Conservation (phyloP, 2,113 vertebrate genomes). For the Lagopus leucura region DNA sequence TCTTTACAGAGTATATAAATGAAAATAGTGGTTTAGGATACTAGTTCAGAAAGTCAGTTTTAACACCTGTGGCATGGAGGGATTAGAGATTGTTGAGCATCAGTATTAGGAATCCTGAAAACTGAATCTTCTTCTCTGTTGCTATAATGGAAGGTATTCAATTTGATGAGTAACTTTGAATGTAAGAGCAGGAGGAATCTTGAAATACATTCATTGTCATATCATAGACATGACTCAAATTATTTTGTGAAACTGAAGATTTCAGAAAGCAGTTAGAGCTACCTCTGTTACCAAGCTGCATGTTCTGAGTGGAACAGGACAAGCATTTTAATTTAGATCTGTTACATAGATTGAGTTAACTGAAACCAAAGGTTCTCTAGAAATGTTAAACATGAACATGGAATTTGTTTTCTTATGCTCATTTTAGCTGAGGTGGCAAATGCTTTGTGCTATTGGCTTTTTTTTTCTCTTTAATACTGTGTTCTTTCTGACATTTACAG, state of each 20-base stretch:
- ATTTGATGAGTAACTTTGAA: neutral
- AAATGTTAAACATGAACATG: neutral
- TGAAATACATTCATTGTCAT: neutral
- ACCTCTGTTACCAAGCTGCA: neutral
- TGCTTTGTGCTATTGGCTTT: neutral
- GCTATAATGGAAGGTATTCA: neutral
- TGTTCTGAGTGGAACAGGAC: neutral
- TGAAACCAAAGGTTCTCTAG: neutral
- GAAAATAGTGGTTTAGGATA: neutral
- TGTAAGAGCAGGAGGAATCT: neutral
- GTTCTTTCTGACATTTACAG: conserved; percentile 56
- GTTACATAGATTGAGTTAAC: neutral
- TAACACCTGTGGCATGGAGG: neutral
- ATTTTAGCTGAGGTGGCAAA: neutral
- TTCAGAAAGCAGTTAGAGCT: neutral
- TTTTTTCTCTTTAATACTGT: conserved; percentile 1
- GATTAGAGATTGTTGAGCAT: neutral
- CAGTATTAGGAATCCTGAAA: neutral
- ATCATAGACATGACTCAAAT: neutral
- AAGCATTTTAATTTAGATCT: neutral
- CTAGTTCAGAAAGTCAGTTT: neutral
- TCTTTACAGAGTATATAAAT: neutral
- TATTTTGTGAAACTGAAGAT: neutral
- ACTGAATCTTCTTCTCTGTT: neutral
- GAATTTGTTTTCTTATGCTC: neutral